Evolutionary conservation across 2,888 invertebrate genomes (phyloP), one percentile per base, ranked within the genome.

Genomic region (Limnephilus rhombicus): DNA sequence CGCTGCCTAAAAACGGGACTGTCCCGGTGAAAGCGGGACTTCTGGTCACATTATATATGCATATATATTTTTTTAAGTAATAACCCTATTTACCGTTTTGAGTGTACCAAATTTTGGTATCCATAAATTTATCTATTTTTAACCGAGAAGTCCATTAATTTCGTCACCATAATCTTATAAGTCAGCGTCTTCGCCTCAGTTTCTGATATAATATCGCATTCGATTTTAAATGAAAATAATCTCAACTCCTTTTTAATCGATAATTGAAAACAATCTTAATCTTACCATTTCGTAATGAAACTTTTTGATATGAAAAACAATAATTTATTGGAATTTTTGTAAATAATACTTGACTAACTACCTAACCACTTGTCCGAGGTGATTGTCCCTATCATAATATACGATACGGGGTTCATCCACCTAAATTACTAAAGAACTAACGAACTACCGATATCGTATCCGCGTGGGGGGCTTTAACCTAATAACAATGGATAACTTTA

Each of bases 321-420:
- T 68, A 5, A 18, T 68, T 18, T 18, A 68, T 68, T 18, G 24
- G 1, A 18, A 68, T 24, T 68, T 18, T 68, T 68, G 18, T 5
- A 68, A 68, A 68, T 53, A 53, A 53, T 68, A 5, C 18, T 4
- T 24, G 24, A 24, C 53, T 5, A 68, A 68, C 53, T 18, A 68
- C 53, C 53, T 5, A 68, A 68, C 53, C 4, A 68, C 53, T 5
- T 68, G 53, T 7, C 18, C 18, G 53, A 68, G 53, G 53, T 68
- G 53, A 68, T 68, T 68, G 24, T 68, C 18, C 53, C 49, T 15
- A 49, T 49, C 49, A 12, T 45, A 45, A 45, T 49, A 5, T 29
- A 34, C 24, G 37, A 85, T 85, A 37, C 18, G 37, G 34, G 85
- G 85, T 85, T 85, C 85, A 41, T 37, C 85, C 85, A 85, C 85